These are phyloP conservation scores for Epinephelus moara DNA, from an alignment of 2,113 vertebrate genomes.

Conservation along the genomic window DNA sequence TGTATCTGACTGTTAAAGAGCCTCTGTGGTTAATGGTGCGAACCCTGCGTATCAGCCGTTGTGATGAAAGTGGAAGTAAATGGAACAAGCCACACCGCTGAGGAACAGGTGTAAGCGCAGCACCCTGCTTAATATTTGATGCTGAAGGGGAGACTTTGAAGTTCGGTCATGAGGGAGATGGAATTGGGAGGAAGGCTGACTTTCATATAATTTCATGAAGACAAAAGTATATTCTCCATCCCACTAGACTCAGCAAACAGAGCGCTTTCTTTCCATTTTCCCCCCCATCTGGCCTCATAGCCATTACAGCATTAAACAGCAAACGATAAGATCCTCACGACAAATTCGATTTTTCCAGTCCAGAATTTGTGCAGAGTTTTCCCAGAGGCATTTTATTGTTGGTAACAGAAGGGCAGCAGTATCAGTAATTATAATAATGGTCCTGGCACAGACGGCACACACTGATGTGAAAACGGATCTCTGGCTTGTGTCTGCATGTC, in stretches of 20 bases:
- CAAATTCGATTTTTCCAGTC: conserved; percentile 63
- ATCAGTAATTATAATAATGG: conserved; percentile 74
- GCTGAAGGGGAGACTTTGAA: conserved; percentile 70
- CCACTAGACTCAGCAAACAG: conserved; percentile 1
- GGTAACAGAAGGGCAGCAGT: conserved; percentile 60
- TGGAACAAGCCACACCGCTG: conserved; percentile 49
- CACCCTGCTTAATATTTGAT: conserved; percentile 75
- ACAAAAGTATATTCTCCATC: conserved; percentile 15
- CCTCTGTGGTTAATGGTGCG: not conserved
- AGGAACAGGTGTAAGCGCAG: conserved; percentile 70
- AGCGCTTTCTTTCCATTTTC: conserved; percentile 9
- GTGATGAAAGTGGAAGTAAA: conserved; percentile 62
- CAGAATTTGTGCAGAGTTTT: conserved; percentile 55
- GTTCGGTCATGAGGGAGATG: conserved; percentile 43
- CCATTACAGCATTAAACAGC: conserved; percentile 44
- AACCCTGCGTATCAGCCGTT: conserved; percentile 17
- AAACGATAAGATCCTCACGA: conserved; percentile 57
- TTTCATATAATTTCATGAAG: conserved; percentile 17
- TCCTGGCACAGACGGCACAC: conserved; percentile 41
- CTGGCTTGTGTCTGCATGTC: conserved; percentile 70
- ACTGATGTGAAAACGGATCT: conserved; percentile 73
- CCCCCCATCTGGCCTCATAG: conserved; percentile 2
- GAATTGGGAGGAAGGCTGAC: conserved; percentile 20
- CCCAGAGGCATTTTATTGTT: conserved; percentile 67
- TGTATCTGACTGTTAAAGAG: not conserved